These are phyloP conservation scores for Seira musarum DNA, from an alignment of 2,888 invertebrate species.

Conservation along the genomic window DNA sequence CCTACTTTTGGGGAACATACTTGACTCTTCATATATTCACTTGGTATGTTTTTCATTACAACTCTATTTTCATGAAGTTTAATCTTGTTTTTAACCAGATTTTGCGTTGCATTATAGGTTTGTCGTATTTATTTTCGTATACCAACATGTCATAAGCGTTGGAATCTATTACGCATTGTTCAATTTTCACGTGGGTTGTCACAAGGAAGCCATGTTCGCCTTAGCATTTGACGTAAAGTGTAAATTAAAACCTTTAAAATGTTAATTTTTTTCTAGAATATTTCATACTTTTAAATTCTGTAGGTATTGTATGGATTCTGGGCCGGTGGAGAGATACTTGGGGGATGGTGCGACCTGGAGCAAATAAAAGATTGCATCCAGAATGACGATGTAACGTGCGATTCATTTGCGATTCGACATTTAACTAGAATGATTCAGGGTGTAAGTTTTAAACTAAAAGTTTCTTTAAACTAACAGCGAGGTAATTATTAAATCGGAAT, in stretches of 20 bases:
- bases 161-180: not conserved
- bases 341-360: constrained; percentile 46
- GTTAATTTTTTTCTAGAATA: not conserved
- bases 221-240: not conserved
- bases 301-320: constrained; percentile 30
- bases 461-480: not conserved
- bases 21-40: constrained; percentile 30
- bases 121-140: constrained; percentile 9
- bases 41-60: constrained; percentile 8
- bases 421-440: not conserved
- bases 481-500: no score
- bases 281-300: not conserved
- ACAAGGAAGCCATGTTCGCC: not conserved
- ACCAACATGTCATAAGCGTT: not conserved
- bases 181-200: not conserved
- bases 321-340: constrained; percentile 29
- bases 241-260: not conserved
- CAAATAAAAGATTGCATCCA: constrained; percentile 21
- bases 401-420: not conserved
- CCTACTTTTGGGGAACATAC: constrained; percentile 14
- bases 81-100: not conserved
- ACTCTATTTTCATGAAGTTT: not conserved
- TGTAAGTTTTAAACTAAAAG: no score
- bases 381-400: not conserved
- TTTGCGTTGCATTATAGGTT: constrained; percentile 15